Evolutionary conservation across 2,888 invertebrate species (phyloP), one percentile per base, ranked within the genome.

Genomic region (Hydrotaea cyrtoneurina): DNA sequence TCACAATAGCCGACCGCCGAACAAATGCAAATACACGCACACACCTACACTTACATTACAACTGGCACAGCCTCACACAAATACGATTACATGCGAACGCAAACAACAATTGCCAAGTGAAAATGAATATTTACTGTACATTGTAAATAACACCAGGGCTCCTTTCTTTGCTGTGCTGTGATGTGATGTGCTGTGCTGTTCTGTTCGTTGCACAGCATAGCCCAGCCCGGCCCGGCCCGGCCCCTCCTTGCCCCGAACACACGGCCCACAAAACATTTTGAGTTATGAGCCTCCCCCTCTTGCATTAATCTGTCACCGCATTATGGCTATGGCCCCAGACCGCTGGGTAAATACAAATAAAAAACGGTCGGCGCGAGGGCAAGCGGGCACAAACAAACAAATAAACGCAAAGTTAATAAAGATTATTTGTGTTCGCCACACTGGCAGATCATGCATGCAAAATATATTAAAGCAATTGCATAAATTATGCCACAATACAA

Each of bases 391-490:
- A 43, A 19, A 66, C 66, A 79, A 79, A 64, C 64, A 84, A 84
- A 80, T 72, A 80, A 78, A 78, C 64, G 79, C 73, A 85, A 85
- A 85, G 85, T 85, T 85, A 85, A 85, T 85, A 85, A 85, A 85
- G 82, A 85, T 82, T 85, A 85, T 82, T 85, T 85, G 85, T 85
- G 79, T 85, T 82, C 86, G 71, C 86, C 74, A 81, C 86, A 85
- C 82, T 85, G 84, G 78, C 81, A 83, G 86, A 87, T 86, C 86
- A 87, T 86, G 86, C 85, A 87, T 87, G 87, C 80, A 78, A 86
- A 86, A 86, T 86, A 86, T 87, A 86, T 86, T 86, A 86, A 87
- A 86, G 86, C 86, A 86, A 83, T 85, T 86, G 86, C 86, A 87
- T 86, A 87, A 87, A 87, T 87, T 86, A 87, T 75, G 82, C 66